These are phyloP conservation scores for Pycnonotus jocosus DNA, from an alignment of 2,113 vertebrate species.

Conservation along the genomic window DNA sequence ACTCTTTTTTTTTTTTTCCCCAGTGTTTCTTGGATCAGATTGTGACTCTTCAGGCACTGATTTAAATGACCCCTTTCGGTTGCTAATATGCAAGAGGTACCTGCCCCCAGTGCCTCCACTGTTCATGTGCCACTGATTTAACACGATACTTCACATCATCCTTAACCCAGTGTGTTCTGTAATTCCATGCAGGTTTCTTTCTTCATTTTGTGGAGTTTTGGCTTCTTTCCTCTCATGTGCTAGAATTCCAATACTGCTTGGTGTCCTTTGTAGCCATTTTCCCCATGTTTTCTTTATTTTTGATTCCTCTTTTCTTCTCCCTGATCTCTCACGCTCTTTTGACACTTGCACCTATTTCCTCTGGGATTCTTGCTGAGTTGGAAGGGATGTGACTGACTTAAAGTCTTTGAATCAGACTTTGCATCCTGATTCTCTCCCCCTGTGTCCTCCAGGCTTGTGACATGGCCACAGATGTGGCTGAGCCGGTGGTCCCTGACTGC, in stretches of 20 bases:
- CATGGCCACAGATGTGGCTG: slow-evolving; percentile 82
- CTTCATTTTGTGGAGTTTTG: background rate
- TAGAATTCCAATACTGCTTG: accelerated
- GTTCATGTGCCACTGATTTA: background rate
- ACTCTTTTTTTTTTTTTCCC: background rate
- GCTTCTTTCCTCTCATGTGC: accelerated
- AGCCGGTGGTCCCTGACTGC: slow-evolving; percentile 81
- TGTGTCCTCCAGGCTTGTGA: slow-evolving; percentile 38
- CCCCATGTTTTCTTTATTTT: background rate
- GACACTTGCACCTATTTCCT: accelerated
- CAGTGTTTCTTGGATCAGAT: background rate
- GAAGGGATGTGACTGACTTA: background rate
- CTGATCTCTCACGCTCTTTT: background rate
- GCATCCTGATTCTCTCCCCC: background rate
- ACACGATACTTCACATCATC: accelerated
- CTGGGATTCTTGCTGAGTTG: background rate
- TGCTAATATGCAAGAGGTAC: background rate
- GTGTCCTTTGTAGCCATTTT: background rate
- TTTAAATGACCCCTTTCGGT: background rate
- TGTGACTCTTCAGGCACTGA: background rate
- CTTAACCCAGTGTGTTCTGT: background rate
- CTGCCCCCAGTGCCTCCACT: background rate
- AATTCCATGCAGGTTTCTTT: background rate
- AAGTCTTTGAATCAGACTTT: too few species aligned
- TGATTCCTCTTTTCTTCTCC: accelerated